Conservation (phyloP, 1,140 invertebrate species). For the Sarcophaga peregrina region DNA sequence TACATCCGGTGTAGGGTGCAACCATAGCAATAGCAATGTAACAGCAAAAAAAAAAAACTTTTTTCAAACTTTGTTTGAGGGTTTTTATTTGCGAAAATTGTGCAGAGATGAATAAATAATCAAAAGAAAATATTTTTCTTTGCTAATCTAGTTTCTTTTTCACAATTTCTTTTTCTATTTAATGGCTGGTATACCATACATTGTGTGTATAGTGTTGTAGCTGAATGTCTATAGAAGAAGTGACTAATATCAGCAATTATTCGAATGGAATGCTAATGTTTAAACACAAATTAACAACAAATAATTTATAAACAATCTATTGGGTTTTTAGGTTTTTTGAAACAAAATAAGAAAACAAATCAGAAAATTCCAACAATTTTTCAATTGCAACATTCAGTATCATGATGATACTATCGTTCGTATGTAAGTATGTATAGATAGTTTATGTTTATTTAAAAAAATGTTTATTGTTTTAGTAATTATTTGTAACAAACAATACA, state of each 20-base stretch:
- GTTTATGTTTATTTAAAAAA: no score
- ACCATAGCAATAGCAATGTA: no score
- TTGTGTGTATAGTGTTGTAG: neutral
- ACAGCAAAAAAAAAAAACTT: neutral
- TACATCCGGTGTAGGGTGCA: no score
- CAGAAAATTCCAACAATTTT: no score
- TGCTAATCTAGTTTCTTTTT: neutral
- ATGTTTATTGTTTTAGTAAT: no score
- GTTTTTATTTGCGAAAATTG: neutral
- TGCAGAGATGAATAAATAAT: neutral
- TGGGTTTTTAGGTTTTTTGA: neutral
- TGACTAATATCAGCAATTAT: neutral
- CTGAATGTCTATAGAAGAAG: neutral
- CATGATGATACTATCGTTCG: no score
- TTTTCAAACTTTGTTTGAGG: neutral
- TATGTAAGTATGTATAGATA: no score
- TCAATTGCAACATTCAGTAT: no score
- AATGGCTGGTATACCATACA: neutral
- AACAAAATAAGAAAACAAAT: neutral
- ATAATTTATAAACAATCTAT: neutral
- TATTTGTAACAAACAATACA: no score
- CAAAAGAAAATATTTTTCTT: neutral
- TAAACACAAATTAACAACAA: constrained; percentile 3
- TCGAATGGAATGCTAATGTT: neutral
- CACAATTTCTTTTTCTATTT: neutral